These are phyloP conservation scores for Carassius gibelio DNA, from an alignment of 2,113 vertebrate species.

Conservation along the genomic window DNA sequence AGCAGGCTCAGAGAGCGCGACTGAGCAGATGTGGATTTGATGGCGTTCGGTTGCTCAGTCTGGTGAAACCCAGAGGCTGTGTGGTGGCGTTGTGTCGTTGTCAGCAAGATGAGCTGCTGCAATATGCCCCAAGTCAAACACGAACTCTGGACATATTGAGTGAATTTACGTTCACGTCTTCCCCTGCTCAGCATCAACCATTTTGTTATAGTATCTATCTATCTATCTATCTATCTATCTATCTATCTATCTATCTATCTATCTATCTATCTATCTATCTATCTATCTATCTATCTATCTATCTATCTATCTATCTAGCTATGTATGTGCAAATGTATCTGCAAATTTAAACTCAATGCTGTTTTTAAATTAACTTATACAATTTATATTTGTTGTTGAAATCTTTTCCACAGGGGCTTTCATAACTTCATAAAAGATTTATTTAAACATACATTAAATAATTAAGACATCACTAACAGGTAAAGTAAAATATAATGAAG, in stretches of 20 bases:
- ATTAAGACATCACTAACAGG: too few species aligned
- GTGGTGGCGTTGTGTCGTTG: slow-evolving; percentile 7
- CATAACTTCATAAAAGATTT: too few species aligned
- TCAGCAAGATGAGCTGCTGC: slow-evolving; percentile 42
- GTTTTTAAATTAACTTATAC: too few species aligned
- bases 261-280: not conserved
- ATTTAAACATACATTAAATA: too few species aligned
- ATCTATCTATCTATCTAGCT: too few species aligned
- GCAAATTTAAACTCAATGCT: too few species aligned
- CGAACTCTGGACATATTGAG: slow-evolving; percentile 28
- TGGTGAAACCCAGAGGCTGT: slow-evolving; percentile 41
- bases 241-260: not conserved
- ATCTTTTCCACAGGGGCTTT: too few species aligned
- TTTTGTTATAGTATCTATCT: slow-evolving; percentile 2
- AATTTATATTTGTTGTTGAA: too few species aligned
- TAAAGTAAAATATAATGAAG: too few species aligned
- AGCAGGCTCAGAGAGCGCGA: slow-evolving; percentile 13
- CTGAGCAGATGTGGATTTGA: slow-evolving; percentile 51
- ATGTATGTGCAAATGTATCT: too few species aligned
- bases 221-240: not conserved
- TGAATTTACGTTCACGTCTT: not conserved
- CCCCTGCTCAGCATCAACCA: slow-evolving; percentile 56
- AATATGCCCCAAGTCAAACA: slow-evolving; percentile 36
- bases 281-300: not conserved
- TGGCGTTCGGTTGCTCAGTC: slow-evolving; percentile 45